Conservation (phyloP, 2,113 vertebrate genomes). For the Tachysurus fulvidraco region DNA sequence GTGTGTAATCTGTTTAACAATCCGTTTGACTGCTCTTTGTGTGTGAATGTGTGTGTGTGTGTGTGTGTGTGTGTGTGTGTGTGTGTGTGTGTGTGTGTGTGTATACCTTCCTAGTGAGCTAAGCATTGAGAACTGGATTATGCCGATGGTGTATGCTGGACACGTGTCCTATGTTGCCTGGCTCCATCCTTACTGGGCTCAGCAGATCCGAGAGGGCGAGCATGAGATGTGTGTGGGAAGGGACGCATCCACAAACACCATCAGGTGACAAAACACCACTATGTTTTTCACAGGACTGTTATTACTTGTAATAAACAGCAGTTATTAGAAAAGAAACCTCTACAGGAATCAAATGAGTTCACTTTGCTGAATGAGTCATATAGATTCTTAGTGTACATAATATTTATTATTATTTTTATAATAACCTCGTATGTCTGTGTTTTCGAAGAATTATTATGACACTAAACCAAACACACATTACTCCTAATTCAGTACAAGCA, state of each 20-base stretch:
- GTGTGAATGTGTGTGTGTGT: background rate
- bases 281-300: background rate
- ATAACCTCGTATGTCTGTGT: background rate
- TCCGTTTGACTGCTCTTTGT: background rate
- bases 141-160: slow-evolving; percentile 96
- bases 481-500: background rate
- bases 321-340: background rate
- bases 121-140: slow-evolving; percentile 99
- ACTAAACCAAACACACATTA: background rate
- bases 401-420: background rate
- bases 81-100: background rate
- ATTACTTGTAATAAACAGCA: background rate
- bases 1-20: background rate
- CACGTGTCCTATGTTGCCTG: slow-evolving; percentile 88
- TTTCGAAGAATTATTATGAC: background rate
- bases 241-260: slow-evolving; percentile 91
- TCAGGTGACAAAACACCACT: slow-evolving; percentile 77
- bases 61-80: background rate
- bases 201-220: slow-evolving; percentile 89
- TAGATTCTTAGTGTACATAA: background rate
- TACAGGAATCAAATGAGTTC: no score
- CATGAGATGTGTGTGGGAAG: slow-evolving; percentile 86
- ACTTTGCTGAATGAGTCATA: background rate
- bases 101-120: slow-evolving; percentile 77
- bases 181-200: slow-evolving; percentile 92